Base-by-base conservation (phyloP, 2,797 vertebrate genomes). In the Chrysocyon brachyurus region DNA sequence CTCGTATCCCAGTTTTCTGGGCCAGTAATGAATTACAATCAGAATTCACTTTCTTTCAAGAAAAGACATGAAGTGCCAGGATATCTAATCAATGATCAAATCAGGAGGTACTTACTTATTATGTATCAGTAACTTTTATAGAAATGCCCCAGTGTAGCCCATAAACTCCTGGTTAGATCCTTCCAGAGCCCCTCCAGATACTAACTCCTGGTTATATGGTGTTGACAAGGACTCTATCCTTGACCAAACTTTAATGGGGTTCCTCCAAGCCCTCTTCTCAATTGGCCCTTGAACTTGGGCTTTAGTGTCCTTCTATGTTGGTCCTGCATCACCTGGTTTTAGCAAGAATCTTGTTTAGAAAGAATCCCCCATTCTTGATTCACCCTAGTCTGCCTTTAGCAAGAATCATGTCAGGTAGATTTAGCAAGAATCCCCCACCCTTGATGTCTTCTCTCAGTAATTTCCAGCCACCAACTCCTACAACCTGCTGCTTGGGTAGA, bases 11-110 rank as follows among this genome's bases (percentile, higher is more conserved):
- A 46, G 78, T 90, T 79, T 73, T 85, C 24, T 5, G 78, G 28
- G 28, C 68, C 49, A 64, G 17, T 84, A 36, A 81, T 68, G 33
- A 91, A 83, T 93, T 94, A 66, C 56, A 79, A 75, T 59, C 21
- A 72, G 46, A 83, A 81, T 89, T 70, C 33, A 64, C 33, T 12
- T 92, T 89, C 87, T 91, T 96, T 88, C 31, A 92, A 86, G 36
- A 52, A 28, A 90, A 97, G 78, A 12, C 33, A 24, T 21, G 33
- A 92, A 49, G 56, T 87, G 31, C 24, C 57, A 87, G 46, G 63
- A n/a, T 11, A 86, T 40, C 17, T 66, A 81, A 64, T 68, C 78
- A 96, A n/a, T 86, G 82, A 64, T 31, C 63, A 68, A 87, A 94
- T 84, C 46, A 63, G 49, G n/a, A 75, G 46, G 24, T 46, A 78